Percentiles rank a stretch among this genome's conserved stretches.
Conservation (phyloP, 2,797 vertebrate genomes). For the Diglossa cyanea region DNA sequence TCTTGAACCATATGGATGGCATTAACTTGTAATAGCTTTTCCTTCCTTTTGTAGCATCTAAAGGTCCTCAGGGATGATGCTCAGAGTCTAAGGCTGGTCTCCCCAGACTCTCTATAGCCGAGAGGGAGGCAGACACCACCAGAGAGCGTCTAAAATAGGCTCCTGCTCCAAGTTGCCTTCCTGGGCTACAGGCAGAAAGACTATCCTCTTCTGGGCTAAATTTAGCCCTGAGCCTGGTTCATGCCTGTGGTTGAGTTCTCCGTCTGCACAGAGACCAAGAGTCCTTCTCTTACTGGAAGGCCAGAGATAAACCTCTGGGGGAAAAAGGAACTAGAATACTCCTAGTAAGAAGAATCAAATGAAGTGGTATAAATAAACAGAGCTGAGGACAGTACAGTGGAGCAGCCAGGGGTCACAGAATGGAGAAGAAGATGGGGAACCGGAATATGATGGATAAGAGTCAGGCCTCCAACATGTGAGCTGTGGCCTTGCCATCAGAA, state of each 20-base stretch:
- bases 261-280: not conserved
- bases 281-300: not conserved
- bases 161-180: not conserved
- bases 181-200: not conserved
- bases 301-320: not conserved
- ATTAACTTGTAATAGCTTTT: conserved; percentile 30
- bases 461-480: not conserved
- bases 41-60: not conserved
- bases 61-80: not conserved
- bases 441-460: accelerated
- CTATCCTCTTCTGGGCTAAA: not conserved
- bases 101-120: not conserved
- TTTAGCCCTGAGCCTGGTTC: not conserved
- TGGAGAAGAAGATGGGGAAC: not conserved
- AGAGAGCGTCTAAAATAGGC: not conserved
- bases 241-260: not conserved
- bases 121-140: not conserved
- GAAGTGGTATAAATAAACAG: not conserved
- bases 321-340: not conserved
- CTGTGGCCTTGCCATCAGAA: not conserved
- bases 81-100: not conserved
- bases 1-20: not conserved
- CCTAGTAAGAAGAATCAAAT: not conserved
- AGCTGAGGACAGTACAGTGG: not conserved
- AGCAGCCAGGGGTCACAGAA: not conserved